Conservation (phyloP, 2,113 vertebrate species). For the Macrotis lagotis region DNA sequence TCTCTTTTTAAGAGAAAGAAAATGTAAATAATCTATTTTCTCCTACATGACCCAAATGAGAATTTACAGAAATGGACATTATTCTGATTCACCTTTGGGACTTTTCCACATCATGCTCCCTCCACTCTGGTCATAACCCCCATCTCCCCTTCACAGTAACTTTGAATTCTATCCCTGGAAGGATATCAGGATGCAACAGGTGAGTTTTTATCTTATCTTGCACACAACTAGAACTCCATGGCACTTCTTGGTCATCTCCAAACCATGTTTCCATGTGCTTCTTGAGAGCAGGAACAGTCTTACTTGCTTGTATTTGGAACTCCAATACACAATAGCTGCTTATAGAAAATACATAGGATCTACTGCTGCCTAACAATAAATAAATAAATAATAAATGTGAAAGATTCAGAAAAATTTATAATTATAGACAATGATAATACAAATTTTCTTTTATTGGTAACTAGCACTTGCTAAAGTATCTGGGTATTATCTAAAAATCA, state of each 20-base stretch:
- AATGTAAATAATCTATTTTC: background rate
- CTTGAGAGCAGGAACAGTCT: background rate
- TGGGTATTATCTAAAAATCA: background rate
- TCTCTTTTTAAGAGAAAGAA: background rate
- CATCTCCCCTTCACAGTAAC: background rate
- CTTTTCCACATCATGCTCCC: background rate
- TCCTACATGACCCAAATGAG: background rate
- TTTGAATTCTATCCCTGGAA: background rate
- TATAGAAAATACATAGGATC: background rate
- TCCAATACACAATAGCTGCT: background rate
- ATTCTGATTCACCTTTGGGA: background rate
- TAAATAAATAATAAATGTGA: slow-evolving; percentile 37
- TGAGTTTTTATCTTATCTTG: background rate
- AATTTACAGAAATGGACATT: background rate
- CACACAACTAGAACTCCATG: background rate
- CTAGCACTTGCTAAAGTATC: background rate
- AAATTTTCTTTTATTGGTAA: background rate
- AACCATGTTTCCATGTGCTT: background rate
- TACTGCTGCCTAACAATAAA: slow-evolving; percentile 13
- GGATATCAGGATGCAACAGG: background rate
- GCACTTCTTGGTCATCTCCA: background rate
- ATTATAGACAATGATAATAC: background rate
- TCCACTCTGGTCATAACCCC: background rate
- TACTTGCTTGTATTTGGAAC: background rate
- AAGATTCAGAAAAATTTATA: background rate